Conservation (phyloP, 1,140 invertebrate species). For the Mizuhopecten yessoensis region DNA sequence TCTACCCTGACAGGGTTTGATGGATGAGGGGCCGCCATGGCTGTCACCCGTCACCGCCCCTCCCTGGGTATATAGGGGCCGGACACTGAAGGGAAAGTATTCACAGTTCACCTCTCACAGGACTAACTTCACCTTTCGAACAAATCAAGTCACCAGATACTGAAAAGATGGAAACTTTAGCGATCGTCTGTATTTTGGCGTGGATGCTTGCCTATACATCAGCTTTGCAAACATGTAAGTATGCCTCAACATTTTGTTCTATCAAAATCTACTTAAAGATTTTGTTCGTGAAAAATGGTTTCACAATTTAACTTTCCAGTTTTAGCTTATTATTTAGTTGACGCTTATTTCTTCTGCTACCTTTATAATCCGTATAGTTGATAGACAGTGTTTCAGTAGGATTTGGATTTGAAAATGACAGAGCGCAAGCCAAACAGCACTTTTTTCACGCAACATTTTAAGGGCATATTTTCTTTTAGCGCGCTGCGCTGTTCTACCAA, state of each 20-base stretch:
- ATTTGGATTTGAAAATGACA: too few species aligned
- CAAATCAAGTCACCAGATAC: background rate
- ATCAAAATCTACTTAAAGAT: too few species aligned
- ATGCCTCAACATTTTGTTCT: background rate
- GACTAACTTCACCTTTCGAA: constrained; percentile 2
- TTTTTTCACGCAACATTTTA: too few species aligned
- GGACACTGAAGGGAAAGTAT: background rate
- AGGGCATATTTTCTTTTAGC: too few species aligned
- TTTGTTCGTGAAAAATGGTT: background rate
- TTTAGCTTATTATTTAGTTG: too few species aligned
- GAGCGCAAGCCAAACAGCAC: too few species aligned
- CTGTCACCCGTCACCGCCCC: constrained; percentile 24
- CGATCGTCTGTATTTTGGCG: background rate
- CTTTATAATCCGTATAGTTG: too few species aligned
- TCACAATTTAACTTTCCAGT: background rate
- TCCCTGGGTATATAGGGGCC: background rate
- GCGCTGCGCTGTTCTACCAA: too few species aligned
- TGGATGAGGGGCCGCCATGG: background rate
- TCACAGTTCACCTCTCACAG: background rate
- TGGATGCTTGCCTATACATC: constrained; percentile 14
- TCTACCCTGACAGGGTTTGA: background rate
- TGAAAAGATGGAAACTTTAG: constrained; percentile 16
- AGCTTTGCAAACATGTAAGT: constrained; percentile 12
- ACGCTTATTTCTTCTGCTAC: too few species aligned
- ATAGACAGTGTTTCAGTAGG: too few species aligned